Evolutionary conservation across 1,140 invertebrate species (phyloP), one percentile per base, ranked within the genome.

Genomic region (Scaptodrosophila lebanonensis): DNA sequence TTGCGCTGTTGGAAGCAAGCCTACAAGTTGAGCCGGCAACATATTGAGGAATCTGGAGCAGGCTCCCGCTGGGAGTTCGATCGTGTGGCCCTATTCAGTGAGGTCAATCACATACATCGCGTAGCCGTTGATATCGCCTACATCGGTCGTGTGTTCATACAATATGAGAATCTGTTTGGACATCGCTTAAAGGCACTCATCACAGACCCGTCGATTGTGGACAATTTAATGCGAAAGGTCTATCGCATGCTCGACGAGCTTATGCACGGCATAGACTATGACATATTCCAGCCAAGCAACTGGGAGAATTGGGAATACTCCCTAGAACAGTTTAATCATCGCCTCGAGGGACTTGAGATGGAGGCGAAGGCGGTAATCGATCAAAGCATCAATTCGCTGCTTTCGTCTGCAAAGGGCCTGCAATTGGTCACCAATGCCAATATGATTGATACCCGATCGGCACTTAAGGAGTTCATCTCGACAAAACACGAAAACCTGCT

Each of bases 11-110:
- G 95, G 95, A 94, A 94, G 76, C 73, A 87, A 0, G 88, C 91
- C 0, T 96, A 95, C 75, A 88, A 92, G 60, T 89, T 92, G 42
- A 95, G 92, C 0, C 88, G 95, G 17, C 88, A 91, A 11, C 92
- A 91, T 56, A 97, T 97, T 60, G 96, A 97, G 86, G 73, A 91
- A 2, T 93, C 93, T 0, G 94, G 93, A 0, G 93, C 94, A 66
- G 94, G 93, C 2, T 90, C 90, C 6, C 89, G 95, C 9, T 97
- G 96, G 96, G 96, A 98, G 86, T 97, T 98, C 86, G 93, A 97
- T 72, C 91, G 93, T 57, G 91, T 90, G 6, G 89, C 90, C 35
- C 87, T 97, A 1, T 97, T 97, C 84, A 91, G 91, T 5, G 89
- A 91, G 39, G 95, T 95, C 0, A 94, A 97, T 76, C 95, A 97